phyloP scores from a whole-genome alignment of 2,113 vertebrate species.

The Rhabdomys dilectus region DNA sequence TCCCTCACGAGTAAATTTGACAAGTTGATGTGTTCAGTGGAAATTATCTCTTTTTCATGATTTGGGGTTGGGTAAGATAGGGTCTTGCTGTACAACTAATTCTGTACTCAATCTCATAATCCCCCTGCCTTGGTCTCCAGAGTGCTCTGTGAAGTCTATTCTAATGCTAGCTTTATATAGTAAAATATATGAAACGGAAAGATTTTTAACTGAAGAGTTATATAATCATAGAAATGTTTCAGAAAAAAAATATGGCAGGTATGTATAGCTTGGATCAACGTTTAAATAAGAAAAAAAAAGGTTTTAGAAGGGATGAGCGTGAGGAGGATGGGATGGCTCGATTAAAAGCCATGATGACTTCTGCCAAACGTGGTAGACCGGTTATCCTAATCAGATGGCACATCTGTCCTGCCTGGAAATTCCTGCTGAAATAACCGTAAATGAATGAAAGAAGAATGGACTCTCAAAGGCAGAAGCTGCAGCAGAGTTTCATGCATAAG shows the following conservation, averaged over 20 bases:
- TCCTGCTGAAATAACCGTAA: background rate
- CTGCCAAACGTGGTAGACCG: background rate
- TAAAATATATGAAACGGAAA: background rate
- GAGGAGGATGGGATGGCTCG: background rate
- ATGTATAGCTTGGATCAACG: background rate
- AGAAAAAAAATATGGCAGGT: background rate
- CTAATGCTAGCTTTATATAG: background rate
- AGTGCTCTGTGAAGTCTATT: background rate
- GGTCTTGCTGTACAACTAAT: background rate
- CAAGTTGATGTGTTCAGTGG: background rate
- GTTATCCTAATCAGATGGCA: background rate
- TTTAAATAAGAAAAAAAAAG: background rate
- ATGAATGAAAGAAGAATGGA: background rate
- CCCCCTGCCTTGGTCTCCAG: background rate
- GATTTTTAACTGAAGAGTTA: slow-evolving; percentile 12
- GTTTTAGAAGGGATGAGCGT: background rate
- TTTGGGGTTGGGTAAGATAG: background rate
- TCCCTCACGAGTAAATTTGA: background rate
- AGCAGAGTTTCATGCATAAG: background rate
- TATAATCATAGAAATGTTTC: background rate
- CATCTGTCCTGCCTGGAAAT: background rate
- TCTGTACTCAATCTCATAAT: background rate
- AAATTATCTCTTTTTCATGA: background rate
- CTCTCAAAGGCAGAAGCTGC: background rate
- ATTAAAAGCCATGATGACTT: background rate